Evolutionary conservation across 2,113 vertebrate species (phyloP), one percentile per base, ranked within the genome.

Genomic region (Zapus hudsonius): DNA sequence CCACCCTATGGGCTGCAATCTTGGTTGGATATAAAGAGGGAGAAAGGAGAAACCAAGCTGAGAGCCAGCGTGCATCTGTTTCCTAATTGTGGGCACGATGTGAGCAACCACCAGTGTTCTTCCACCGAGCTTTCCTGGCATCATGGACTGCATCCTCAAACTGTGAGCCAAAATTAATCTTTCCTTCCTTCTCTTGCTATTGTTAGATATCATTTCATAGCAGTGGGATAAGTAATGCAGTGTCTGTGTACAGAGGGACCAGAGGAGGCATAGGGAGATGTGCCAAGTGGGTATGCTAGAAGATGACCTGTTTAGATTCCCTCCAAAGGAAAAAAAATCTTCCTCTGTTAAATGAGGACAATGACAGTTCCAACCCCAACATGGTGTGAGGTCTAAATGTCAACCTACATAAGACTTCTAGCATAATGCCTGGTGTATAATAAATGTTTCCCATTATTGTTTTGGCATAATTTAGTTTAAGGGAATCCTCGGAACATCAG

Each of bases 391-490:
- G 20, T 36, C 57, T 70, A 64, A 52, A 47, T 75, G 52, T 23
- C 75, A 75, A 73, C 67, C 89, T n/a, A 76, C 22, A 3, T n/a
- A 63, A 81, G 76, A 52, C 47, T 19, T 3, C 44, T 57, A 78
- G 33, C 52, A 25, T 17, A 57, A 38, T 57, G 44, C 10, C 36
- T 61, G 42, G 22, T 19, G 27, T 27, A 9, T 7, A 27, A 57
- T 17, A 66, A 40, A 52, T 70, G 7, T 63, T 72, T 38, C 80
- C 11, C 55, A 20, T 80, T 84, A 75, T 0, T 44, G 38, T 15
- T 61, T 57, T 93, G 25, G 19, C 64, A 23, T 82, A 38, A n/a
- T 93, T 95, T 94, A 63, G 13, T 88, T 40, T 27, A 80, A n/a
- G 81, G 85, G 72, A 95, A 73, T 75, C 22, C 40, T 88, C 12